Conservation (phyloP, 2,113 vertebrate species). For the Notarius quadriscutis region DNA sequence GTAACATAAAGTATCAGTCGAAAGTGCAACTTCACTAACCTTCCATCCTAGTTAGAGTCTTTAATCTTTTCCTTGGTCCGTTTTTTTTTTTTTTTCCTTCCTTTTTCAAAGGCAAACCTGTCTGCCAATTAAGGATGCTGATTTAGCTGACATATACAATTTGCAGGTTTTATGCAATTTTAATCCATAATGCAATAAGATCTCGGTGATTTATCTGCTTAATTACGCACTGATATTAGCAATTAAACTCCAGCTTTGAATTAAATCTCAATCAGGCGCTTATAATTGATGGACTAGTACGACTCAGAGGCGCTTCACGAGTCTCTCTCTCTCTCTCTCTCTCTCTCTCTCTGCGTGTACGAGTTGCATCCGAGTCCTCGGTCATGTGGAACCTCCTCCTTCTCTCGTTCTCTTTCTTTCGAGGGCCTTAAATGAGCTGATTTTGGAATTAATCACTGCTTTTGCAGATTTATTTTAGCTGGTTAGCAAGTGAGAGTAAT, state of each 20-base stretch:
- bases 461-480: neutral
- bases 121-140: slow-evolving; percentile 69
- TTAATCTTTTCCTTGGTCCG: neutral
- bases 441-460: neutral
- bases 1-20: slow-evolving; percentile 68
- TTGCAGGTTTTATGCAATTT: slow-evolving; percentile 73
- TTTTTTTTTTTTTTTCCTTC: slow-evolving; percentile 1
- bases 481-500: neutral
- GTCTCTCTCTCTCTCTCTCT: slow-evolving; percentile 68
- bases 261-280: slow-evolving; percentile 78
- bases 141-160: slow-evolving; percentile 77
- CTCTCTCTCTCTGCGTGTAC: slow-evolving; percentile 25
- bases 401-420: neutral
- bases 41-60: slow-evolving; percentile 38
- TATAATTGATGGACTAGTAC: slow-evolving; percentile 76
- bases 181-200: slow-evolving; percentile 80
- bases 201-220: slow-evolving; percentile 79
- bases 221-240: slow-evolving; percentile 81
- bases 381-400: slow-evolving; percentile 36
- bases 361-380: slow-evolving; percentile 2
- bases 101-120: slow-evolving; percentile 65
- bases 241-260: slow-evolving; percentile 79
- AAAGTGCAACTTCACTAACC: slow-evolving; percentile 59
- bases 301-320: slow-evolving; percentile 65
- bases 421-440: neutral